These are phyloP conservation scores for Gnathonemus echidnorhynchus DNA, from an alignment of 2,113 vertebrate species.

Conservation along the genomic window DNA sequence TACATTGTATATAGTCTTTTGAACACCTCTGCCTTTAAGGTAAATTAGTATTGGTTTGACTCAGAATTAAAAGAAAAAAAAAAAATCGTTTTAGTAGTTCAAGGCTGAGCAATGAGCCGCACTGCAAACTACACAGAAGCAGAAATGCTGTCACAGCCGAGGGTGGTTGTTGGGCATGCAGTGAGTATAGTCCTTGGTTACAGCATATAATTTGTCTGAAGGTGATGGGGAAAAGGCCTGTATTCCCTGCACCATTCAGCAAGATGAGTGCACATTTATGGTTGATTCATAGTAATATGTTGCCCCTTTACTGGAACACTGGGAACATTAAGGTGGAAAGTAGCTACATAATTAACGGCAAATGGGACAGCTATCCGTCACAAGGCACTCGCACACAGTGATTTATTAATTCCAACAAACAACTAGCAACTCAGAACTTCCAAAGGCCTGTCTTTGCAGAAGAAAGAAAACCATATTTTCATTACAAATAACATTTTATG, in stretches of 20 bases:
- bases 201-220: not conserved
- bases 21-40: not conserved
- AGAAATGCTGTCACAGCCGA: not conserved
- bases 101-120: not conserved
- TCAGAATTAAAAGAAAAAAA: not conserved
- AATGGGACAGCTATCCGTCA: not conserved
- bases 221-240: not conserved
- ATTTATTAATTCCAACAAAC: not conserved
- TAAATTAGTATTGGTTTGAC: not conserved
- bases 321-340: not conserved
- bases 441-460: not conserved
- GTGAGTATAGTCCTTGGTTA: not conserved
- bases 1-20: not conserved
- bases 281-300: not conserved
- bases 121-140: not conserved
- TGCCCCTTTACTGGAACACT: not conserved
- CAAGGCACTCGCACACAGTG: constrained; percentile 3
- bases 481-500: not conserved
- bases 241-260: not conserved
- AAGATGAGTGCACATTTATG: not conserved
- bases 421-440: not conserved
- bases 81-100: not conserved
- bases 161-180: not conserved
- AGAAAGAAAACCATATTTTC: not conserved
- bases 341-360: not conserved